phyloP scores from a whole-genome alignment of 2,888 invertebrate species.

The Drosophila antonietae region DNA sequence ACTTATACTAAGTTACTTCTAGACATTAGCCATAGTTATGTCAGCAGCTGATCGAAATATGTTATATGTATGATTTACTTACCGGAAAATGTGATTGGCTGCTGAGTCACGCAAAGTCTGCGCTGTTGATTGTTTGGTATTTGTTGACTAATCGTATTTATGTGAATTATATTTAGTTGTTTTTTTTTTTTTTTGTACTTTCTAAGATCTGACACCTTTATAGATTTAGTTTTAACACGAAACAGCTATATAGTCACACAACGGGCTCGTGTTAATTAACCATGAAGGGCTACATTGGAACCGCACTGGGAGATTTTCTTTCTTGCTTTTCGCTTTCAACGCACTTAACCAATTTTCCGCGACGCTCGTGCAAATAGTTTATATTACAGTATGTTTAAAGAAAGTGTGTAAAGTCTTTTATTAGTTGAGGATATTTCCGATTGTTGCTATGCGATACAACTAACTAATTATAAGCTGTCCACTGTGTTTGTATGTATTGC shows the following conservation, averaged over 20 bases:
- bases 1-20: not conserved
- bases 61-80: conserved; percentile 48
- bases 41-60: conserved; percentile 8
- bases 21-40: conserved; percentile 4
- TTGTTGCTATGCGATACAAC: conserved; percentile 65
- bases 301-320: conserved; percentile 44
- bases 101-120: conserved; percentile 63
- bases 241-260: conserved; percentile 77
- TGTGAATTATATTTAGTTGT: conserved; percentile 30
- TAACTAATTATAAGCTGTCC: conserved; percentile 65
- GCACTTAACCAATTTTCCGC: conserved; percentile 10
- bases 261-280: conserved; percentile 80
- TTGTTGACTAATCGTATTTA: conserved; percentile 16
- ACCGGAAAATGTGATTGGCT: conserved; percentile 72
- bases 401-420: conserved; percentile 24
- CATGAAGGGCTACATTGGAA: conserved; percentile 83
- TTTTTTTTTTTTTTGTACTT: conserved; percentile 41
- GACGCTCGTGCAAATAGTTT: not conserved
- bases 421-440: not conserved
- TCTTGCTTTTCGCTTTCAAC: conserved; percentile 29
- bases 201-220: conserved; percentile 44
- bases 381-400: conserved; percentile 15
- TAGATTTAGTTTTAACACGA: conserved; percentile 75
- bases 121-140: conserved; percentile 28
- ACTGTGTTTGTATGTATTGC: conserved; percentile 9